These are phyloP conservation scores for Spea hammondii DNA, from an alignment of 2,797 vertebrate species.

Conservation along the genomic window DNA sequence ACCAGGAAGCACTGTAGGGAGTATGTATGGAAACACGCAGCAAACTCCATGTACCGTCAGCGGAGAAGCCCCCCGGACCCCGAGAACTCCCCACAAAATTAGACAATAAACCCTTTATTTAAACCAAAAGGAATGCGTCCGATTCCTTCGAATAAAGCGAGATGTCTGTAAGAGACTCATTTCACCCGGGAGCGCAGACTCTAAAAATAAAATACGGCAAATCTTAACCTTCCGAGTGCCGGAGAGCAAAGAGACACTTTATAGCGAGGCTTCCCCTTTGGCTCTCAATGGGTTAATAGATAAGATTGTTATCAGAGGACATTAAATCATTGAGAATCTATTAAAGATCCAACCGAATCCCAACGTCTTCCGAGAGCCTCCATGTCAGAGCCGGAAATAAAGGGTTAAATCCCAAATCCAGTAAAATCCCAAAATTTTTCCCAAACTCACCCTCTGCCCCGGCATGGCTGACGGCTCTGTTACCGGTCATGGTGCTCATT, in stretches of 20 bases:
- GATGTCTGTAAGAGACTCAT: conserved; percentile 24
- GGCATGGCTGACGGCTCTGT: conserved; percentile 29
- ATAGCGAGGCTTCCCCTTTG: no score
- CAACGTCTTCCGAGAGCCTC: no score
- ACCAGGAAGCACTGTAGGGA: no score
- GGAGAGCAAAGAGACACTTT: no score
- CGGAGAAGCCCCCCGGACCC: no score
- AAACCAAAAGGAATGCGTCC: conserved; percentile 19
- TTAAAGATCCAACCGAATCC: no score
- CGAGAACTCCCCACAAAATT: background rate
- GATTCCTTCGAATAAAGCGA: conserved; percentile 31
- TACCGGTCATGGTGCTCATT: conserved; percentile 46
- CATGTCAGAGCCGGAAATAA: conserved; percentile 3
- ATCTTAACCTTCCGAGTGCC: no score
- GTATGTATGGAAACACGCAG: no score
- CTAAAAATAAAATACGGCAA: background rate
- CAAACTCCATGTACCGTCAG: no score
- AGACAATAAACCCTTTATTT: conserved; percentile 47
- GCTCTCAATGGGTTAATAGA: no score
- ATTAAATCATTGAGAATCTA: no score
- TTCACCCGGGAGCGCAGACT: conserved; percentile 1
- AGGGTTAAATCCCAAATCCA: conserved; percentile 20
- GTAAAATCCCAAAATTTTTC: conserved; percentile 33
- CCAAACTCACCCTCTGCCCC: conserved; percentile 43
- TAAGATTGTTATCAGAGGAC: no score